Evolutionary conservation across 2,888 invertebrate species (phyloP), one percentile per base, ranked within the genome.

Genomic region (Zele albiditarsus): DNA sequence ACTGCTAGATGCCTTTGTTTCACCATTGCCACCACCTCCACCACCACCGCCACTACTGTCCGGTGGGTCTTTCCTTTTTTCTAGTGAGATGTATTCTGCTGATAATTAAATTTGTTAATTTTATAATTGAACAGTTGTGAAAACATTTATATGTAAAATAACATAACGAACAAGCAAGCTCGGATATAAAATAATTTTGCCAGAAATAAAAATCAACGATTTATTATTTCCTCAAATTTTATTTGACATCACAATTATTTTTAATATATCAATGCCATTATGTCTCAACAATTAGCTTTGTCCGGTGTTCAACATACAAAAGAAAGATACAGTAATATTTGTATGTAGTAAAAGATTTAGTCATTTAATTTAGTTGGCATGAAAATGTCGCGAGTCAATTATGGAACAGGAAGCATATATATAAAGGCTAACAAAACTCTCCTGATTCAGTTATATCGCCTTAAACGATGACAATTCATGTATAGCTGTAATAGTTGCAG

Each of bases 31-130:
- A 53, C 53, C 53, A 23, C 23, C 23, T 20, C 53, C 53, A 53
- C 53, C 53, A 53, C 53, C 53, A 81, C 90, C 85, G 90, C 83
- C 91, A 90, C 89, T 89, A 80, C 89, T 93, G 88, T 95, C 95
- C 89, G 95, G 95, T 8, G 95, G 94, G 89, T 95, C 95, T 92
- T 95, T 95, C 89, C 95, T 94, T 90, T 95, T 95, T 91, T 95
- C 95, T 94, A 91, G 27, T 90, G 91, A 83, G 84, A 85, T 87
- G 85, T 89, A 89, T 88, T 89, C 89, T 89, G 81, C 79, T 83
- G 75, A 86, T 84, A 84, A 85, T 85, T 83, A 80, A 86, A 82
- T 73, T 46, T 12, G 8, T 23, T 8, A 14, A 38, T 57, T 53
- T 23, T 38, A 42, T 65, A 23, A 14, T 38, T 2, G 2, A 33